A percentile compares a stretch with the other conserved stretches of the same genome.
Evolutionary conservation across 2,113 vertebrate species (phyloP).

Genomic region (Vulpes lagopus): DNA sequence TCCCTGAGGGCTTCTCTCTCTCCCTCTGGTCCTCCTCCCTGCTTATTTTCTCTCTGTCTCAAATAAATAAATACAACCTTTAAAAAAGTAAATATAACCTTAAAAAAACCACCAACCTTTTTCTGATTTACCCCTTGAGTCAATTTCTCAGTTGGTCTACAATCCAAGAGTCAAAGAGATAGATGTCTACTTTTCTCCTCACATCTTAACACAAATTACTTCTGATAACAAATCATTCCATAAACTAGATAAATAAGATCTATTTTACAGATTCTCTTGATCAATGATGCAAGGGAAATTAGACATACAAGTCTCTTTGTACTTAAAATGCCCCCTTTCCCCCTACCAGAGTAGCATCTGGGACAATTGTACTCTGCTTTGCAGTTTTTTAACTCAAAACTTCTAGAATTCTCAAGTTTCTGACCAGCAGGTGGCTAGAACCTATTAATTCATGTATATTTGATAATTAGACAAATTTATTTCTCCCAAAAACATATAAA

Average conservation of each 20-base stretch:
- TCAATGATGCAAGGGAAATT: neutral
- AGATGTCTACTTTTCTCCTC: constrained; percentile 39
- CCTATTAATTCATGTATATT: neutral
- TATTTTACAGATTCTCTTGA: neutral
- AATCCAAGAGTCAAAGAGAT: neutral
- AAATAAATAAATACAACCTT: too few relatives aligned
- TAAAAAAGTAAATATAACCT: too few relatives aligned
- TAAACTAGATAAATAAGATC: constrained; percentile 8
- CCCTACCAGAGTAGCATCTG: neutral
- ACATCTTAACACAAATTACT: constrained; percentile 25
- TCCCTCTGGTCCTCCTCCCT: too few relatives aligned
- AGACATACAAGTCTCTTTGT: neutral
- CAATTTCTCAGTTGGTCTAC: constrained; percentile 26
- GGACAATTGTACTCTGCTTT: neutral
- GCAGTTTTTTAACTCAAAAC: neutral
- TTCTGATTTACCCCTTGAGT: constrained; percentile 11
- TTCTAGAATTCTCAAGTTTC: neutral
- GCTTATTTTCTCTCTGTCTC: too few relatives aligned
- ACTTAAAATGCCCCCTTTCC: neutral
- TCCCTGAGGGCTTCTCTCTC: too few relatives aligned
- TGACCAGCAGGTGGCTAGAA: neutral
- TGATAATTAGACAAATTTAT: constrained; percentile 12
- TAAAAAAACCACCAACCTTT: neutral
- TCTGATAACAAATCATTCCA: constrained; percentile 46
- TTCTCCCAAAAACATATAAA: neutral